Base-by-base conservation (phyloP, 2,113 vertebrate genomes). In the Carettochelys insculpta region DNA sequence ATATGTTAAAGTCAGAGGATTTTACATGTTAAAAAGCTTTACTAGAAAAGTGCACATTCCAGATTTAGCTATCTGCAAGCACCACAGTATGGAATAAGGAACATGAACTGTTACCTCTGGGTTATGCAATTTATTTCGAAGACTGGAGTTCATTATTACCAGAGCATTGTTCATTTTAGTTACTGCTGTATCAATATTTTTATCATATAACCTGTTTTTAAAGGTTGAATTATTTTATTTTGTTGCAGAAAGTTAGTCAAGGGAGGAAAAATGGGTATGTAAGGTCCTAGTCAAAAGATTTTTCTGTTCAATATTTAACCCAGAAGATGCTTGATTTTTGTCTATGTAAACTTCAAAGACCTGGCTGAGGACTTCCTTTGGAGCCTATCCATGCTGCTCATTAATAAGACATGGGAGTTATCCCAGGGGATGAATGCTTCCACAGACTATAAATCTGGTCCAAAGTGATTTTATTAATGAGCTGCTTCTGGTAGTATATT, bases 11-110 rank as follows among this genome's bases (percentile, higher is more conserved):
- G 53, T 22, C 48, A 58, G 78, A 81, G 77, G 17, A 83, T 83
- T 94, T 75, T 80, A 75, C 73, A 93, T 58, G 88, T 92, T 96
- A 97, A 96, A 94, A 81, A 68, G 56, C 53, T 96, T 90, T 14
- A 6, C 8, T 82, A 52, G 50, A 92, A 93, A 83, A 94, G 73
- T 91, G 93, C 19, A 9, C 76, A 73, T 86, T 92, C 38, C 48
- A 81, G n/a, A 89, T 90, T 86, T 88, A 89, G 3, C 58, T 38
- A 41, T 91, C 10, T 84, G 83, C 71, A 77, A 93, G 11, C 22
- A 83, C 27, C 27, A 22, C 3, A 47, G 31, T 65, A 68, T 54
- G 17, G 80, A 92, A 83, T n/a, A 61, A 2, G 79, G n/a, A 90
- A 82, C 1, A 2, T 41, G 56, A 89, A 91, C 93, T 92, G 3